These are phyloP conservation scores for Anguilla rostrata DNA, from an alignment of 2,113 vertebrate genomes.

Conservation along the genomic window DNA sequence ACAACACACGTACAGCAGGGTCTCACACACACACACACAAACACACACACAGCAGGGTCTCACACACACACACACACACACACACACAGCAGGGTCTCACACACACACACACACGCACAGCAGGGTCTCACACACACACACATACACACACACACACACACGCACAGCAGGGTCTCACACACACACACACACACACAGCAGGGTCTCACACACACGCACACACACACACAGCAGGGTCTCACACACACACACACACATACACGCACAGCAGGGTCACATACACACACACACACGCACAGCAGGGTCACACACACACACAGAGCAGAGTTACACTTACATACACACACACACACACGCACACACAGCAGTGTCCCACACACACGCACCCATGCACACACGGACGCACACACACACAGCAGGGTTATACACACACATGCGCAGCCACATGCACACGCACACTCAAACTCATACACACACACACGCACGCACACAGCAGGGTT, in stretches of 20 bases:
- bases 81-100: not conserved
- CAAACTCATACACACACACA: not conserved
- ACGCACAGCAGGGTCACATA: not conserved
- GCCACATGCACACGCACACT: not conserved
- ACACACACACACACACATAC: not conserved
- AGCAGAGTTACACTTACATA: not conserved
- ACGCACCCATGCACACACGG: constrained; percentile 41
- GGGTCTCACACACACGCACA: not conserved
- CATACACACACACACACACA: not conserved
- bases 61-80: not conserved
- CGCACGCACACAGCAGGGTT: not conserved
- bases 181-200: not conserved
- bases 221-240: not conserved
- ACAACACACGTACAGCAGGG: not conserved
- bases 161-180: not conserved
- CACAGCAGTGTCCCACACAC: constrained; percentile 21
- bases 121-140: not conserved
- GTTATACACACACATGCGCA: not conserved
- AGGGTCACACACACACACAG: not conserved
- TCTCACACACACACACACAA: not conserved
- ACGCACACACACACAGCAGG: not conserved
- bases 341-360: not conserved
- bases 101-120: not conserved
- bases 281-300: not conserved
- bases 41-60: not conserved